These are phyloP conservation scores for Propithecus perrieri DNA, from an alignment of 2,797 vertebrate genomes.

Conservation along the genomic window DNA sequence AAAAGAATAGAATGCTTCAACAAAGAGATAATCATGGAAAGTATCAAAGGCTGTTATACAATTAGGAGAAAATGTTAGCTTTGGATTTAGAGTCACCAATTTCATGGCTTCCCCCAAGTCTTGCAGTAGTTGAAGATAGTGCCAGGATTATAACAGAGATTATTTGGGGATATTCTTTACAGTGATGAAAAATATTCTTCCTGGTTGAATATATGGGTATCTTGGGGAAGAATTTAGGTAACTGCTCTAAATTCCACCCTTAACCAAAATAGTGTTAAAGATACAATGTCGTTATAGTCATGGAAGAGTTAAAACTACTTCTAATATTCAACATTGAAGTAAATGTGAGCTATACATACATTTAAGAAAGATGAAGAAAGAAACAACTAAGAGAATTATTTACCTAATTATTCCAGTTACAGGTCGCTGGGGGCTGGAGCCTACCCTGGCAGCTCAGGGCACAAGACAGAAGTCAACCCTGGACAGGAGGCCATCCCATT, in stretches of 20 bases:
- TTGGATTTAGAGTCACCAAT: background rate
- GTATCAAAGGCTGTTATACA: background rate
- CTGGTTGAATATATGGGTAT: background rate
- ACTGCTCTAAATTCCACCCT: background rate
- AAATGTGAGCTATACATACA: background rate
- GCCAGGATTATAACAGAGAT: background rate
- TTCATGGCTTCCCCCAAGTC: background rate
- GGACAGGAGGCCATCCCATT: background rate
- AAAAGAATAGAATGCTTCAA: background rate
- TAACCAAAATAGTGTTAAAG: background rate
- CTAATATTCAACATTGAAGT: background rate
- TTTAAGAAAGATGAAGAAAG: background rate
- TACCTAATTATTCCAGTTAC: background rate
- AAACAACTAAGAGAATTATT: background rate
- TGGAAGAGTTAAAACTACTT: background rate
- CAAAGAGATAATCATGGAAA: background rate
- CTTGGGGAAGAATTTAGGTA: background rate
- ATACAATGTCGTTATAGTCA: background rate
- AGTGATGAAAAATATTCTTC: background rate
- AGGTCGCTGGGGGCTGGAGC: background rate
- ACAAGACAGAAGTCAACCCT: background rate
- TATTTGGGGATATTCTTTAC: background rate
- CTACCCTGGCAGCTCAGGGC: background rate
- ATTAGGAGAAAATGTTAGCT: background rate
- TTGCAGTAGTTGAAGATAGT: background rate